Percentiles rank a stretch among this genome's conserved stretches.
Conservation (phyloP, 64 coral and sea anemone species). For the Stylophora pistillata region DNA sequence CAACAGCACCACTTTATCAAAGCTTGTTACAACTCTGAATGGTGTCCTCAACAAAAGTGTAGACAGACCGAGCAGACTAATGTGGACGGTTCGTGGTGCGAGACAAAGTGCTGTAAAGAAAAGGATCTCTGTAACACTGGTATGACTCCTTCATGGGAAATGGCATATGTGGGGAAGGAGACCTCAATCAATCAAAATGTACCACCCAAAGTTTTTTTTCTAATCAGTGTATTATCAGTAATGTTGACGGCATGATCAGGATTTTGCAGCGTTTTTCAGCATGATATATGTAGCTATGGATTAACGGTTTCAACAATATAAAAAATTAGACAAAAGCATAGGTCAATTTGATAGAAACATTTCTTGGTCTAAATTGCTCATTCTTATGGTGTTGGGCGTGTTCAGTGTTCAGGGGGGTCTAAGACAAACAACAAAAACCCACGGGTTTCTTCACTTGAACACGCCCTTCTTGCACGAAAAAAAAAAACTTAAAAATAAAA, state of each 20-base stretch:
- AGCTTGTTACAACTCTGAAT: not conserved
- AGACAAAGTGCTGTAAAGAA: not conserved
- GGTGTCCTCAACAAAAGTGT: not conserved
- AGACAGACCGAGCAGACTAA: not conserved
- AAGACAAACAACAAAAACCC: too few species aligned
- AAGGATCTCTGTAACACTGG: not conserved
- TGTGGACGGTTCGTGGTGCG: not conserved
- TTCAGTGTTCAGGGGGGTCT: too few species aligned
- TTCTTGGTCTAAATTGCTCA: too few species aligned
- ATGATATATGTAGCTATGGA: too few species aligned
- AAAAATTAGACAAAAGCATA: too few species aligned
- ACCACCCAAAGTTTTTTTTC: not conserved
- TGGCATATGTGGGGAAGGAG: not conserved
- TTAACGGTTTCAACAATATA: too few species aligned
- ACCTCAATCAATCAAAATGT: not conserved
- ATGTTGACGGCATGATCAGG: not conserved
- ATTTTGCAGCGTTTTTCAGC: not conserved
- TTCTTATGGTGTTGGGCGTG: too few species aligned
- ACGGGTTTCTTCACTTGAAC: too few species aligned
- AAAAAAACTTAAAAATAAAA: too few species aligned
- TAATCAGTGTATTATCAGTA: not conserved
- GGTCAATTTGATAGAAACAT: too few species aligned
- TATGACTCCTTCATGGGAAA: not conserved
- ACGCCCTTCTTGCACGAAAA: too few species aligned
- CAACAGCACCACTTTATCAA: not conserved